Conservation (phyloP, 2,888 invertebrate species). For the Patella ulyssiponensis region DNA sequence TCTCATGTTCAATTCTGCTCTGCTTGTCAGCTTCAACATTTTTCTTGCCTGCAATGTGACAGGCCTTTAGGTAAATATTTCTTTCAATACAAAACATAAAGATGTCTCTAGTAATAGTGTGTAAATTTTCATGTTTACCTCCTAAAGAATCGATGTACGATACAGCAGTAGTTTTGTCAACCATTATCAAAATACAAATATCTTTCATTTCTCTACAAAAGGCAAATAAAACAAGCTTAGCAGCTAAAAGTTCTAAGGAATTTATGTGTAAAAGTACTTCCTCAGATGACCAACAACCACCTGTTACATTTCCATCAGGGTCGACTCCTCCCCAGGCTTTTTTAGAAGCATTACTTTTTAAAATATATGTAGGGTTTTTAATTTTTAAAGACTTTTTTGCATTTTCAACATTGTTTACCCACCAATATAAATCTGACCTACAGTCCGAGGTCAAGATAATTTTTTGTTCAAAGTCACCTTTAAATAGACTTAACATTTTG, state of each 20-base stretch:
- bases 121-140: not conserved
- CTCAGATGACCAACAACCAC: not conserved
- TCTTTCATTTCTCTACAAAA: not conserved
- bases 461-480: not conserved
- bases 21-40: conserved; percentile 19
- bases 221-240: not conserved
- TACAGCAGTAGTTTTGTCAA: not conserved
- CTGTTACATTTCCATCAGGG: not conserved
- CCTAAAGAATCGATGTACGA: not conserved
- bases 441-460: not conserved
- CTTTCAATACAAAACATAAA: too few species aligned
- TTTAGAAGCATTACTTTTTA: not conserved
- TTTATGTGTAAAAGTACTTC: not conserved
- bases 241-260: not conserved
- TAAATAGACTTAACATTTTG: not conserved
- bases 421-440: not conserved
- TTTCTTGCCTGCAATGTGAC: not conserved
- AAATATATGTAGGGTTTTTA: not conserved
- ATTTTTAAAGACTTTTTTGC: not conserved
- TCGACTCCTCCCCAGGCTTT: conserved; percentile 5
- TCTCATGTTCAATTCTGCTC: conserved; percentile 11
- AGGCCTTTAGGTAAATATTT: too few species aligned
- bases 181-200: not conserved
- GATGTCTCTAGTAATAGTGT: not conserved
- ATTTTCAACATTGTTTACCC: not conserved